phyloP scores from a whole-genome alignment of 35 echinoderm and acorn worm species.

The Patiria miniata region DNA sequence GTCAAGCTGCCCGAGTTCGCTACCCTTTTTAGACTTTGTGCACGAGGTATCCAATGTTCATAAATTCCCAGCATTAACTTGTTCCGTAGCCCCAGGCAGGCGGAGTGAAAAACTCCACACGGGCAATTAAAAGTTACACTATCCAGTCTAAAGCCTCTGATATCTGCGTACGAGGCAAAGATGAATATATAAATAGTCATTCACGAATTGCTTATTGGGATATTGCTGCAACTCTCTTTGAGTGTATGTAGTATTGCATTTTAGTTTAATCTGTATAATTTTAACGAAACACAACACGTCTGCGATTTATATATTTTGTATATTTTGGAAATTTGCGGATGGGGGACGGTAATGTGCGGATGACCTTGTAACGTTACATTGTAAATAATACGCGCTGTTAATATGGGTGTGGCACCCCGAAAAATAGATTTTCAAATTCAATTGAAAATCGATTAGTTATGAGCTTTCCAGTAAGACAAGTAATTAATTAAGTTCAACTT shows the following conservation, averaged over 20 bases:
- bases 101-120: background rate
- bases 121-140: slow-evolving; percentile 18
- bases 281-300: background rate
- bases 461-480: too few relatives aligned
- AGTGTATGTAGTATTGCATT: background rate
- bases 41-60: too few relatives aligned
- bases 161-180: background rate
- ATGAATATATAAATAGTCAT: background rate
- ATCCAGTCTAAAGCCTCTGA: background rate
- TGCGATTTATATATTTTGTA: too few relatives aligned
- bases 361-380: too few relatives aligned
- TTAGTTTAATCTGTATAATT: background rate
- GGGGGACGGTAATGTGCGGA: too few relatives aligned
- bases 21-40: slow-evolving; percentile 2
- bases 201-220: background rate
- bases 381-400: too few relatives aligned
- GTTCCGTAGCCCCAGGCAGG: slow-evolving; percentile 4
- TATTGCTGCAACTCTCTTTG: background rate
- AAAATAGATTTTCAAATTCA: too few relatives aligned
- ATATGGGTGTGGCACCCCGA: too few relatives aligned
- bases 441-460: too few relatives aligned
- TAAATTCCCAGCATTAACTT: background rate
- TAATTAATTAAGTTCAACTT: too few relatives aligned
- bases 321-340: too few relatives aligned
- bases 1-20: background rate